phyloP scores from a whole-genome alignment of 1,140 invertebrate species.

The Microvelia longipes region DNA sequence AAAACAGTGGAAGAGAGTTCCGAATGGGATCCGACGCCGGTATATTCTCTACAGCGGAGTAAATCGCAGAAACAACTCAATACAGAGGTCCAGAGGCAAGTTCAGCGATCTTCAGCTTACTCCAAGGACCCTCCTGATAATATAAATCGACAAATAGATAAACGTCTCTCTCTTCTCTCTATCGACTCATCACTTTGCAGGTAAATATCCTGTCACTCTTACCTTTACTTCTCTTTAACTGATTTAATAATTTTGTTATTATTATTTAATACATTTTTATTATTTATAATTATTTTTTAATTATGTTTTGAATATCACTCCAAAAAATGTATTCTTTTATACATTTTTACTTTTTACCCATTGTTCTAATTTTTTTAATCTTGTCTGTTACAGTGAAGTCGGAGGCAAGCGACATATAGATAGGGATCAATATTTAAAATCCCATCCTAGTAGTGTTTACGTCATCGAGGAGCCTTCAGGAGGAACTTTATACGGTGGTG shows the following conservation, averaged over 20 bases:
- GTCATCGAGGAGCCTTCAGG: conserved; percentile 7
- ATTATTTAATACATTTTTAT: too few species aligned
- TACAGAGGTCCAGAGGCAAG: conserved; percentile 40
- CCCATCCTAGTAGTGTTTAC: conserved; percentile 5
- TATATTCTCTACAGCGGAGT: conserved; percentile 37
- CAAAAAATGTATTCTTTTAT: too few species aligned
- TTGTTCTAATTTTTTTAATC: conserved; percentile 5
- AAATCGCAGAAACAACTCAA: conserved; percentile 61
- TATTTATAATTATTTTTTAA: too few species aligned
- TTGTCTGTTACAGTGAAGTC: too few species aligned
- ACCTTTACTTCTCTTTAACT: too few species aligned
- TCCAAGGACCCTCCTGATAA: conserved; percentile 24
- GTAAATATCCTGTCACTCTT: too few species aligned
- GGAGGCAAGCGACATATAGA: conserved; percentile 1
- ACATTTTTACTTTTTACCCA: conserved; percentile 1
- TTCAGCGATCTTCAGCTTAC: conserved; percentile 27
- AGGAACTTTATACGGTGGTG: too few species aligned
- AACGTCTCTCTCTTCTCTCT: conserved; percentile 32
- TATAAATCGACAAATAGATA: conserved; percentile 27
- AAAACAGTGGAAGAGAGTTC: too few species aligned
- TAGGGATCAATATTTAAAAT: background rate
- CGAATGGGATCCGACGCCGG: conserved; percentile 30
- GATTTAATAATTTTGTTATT: too few species aligned
- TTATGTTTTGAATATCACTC: too few species aligned
- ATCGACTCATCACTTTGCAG: too few species aligned